Evolutionary conservation across 2,888 invertebrate genomes (phyloP), one percentile per base, ranked within the genome.

Genomic region (Cenopis cana): DNA sequence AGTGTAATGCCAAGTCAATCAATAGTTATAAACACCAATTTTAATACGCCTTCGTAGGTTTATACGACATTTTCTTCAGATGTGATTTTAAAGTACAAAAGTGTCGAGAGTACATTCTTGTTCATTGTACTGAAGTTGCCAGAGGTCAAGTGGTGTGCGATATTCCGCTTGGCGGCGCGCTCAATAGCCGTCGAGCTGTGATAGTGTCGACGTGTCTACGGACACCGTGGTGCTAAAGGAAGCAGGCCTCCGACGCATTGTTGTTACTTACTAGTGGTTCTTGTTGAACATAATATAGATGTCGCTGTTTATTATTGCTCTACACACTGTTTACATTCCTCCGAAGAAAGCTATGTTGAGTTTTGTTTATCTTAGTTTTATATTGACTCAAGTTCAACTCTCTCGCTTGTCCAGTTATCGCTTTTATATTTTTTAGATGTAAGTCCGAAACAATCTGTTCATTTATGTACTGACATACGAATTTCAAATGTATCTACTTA

Each of bases 271-370:
- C 83, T 86, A 84, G 82, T 86, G 86, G 82, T 90, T 87, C 87
- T 89, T 90, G 91, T 92, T 91, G 82, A 89, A 84, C 78, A 81
- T 84, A 76, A 79, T 83, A 85, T 82, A 84, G 85, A 83, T 83
- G 81, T n/a, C 85, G 81, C 86, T 88, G 87, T 91, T 91, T 89
- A 88, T 88, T 87, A 87, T 89, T 88, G 87, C 89, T 89, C 87
- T 87, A 85, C 86, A 86, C 86, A 89, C 89, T 91, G 88, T 92
- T 92, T 90, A 93, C 93, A 93, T 93, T 93, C 93, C 93, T 89
- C 89, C 89, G 88, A 87, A 86, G 85, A 90, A 88, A 86, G 84
- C 88, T 88, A 90, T 89, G 91, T 92, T 91, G 89, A 89, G 86
- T 91, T 91, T 91, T 91, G 89, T 91, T 91, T 89, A 86, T 86